Conservation (phyloP, 2,797 vertebrate species). For the Neosilurus mollespiculum region DNA sequence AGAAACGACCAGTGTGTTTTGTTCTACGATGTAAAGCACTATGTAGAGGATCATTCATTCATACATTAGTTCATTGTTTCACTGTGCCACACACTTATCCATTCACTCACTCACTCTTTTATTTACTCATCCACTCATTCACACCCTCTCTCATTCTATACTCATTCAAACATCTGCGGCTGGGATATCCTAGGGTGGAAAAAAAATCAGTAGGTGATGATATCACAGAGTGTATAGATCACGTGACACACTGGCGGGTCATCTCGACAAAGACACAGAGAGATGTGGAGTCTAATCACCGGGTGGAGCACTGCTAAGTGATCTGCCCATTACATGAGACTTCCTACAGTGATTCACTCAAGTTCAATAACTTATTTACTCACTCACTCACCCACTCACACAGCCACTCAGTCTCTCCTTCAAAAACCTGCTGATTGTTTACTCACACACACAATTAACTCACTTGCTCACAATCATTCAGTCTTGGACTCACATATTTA, state of each 20-base stretch:
- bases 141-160: neutral
- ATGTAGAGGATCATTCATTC: neutral
- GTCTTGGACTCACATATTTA: neutral
- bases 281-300: no score
- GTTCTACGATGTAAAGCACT: neutral
- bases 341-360: neutral
- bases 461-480: neutral
- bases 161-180: neutral
- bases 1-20: neutral
- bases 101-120: neutral
- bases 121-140: neutral
- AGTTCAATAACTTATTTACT: neutral
- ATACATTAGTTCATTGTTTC: no score
- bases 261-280: no score
- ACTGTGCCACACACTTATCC: neutral
- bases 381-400: neutral
- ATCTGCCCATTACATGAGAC: no score
- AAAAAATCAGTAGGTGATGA: no score
- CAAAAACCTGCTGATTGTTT: no score
- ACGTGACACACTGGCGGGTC: no score
- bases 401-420: neutral
- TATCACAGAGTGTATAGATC: no score
- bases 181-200: no score
- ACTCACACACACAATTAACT: no score
- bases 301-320: no score